Base-by-base conservation (phyloP, 2,888 invertebrate genomes). In the Drosophila nr. medialis region DNA sequence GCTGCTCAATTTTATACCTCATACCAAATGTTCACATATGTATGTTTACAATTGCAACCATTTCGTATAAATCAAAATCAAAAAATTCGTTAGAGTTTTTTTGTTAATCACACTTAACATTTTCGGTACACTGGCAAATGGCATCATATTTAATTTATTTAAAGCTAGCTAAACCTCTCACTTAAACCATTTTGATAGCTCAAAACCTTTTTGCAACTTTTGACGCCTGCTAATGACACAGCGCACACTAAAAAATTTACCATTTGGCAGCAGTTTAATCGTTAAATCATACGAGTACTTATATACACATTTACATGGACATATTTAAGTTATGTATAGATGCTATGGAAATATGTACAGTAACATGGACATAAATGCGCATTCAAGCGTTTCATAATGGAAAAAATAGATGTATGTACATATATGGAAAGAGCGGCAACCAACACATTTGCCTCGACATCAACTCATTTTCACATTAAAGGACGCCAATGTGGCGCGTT, bases 381-480 rank as follows among this genome's bases (percentile, higher is more conserved):
- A 86, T 83, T 89, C 70, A 81, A 87, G 87, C 87, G 83, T 77
- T 85, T 83, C 87, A 89, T 87, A 86, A 86, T 80, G 81, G 61
- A 64, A 62, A 83, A 56, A 64, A 65, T 38, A 49, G 13, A 27
- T 60, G 40, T 45, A 32, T 64, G 40, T 70, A 32, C 58, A 34
- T 70, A 40, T 56, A 29, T 70, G 51, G 36, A 36, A 49, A 38
- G 21, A 58, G 42, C 21, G 38, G 58, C 40, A 45, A 21, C 59
- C 75, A 89, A 84, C 84, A 83, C 75, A 84, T 83, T 84, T 72
- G 79, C 72, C 72, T 66, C 60, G 50, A 68, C 85, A 75, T 85
- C 87, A 85, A 81, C 87, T 89, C 88, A 87, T 87, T 87, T 87
- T 86, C 85, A 69, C 85, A 89, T 85, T 89, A 87, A 85, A 81